phyloP scores from a whole-genome alignment of 1,140 invertebrate genomes.

The Drosophila teissieri region DNA sequence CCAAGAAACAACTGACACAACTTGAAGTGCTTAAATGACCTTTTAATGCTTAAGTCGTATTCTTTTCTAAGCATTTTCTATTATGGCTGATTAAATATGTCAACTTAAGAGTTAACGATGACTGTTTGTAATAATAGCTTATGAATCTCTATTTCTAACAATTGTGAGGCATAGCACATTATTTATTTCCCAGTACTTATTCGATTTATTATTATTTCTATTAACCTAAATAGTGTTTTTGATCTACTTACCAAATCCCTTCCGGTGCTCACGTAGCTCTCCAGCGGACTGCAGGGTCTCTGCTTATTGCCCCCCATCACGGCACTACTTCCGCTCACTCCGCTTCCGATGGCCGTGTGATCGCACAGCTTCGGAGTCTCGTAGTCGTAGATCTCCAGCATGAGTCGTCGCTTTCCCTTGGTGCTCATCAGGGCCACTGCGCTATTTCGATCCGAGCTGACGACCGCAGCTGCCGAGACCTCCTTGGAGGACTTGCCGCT shows the following conservation, averaged over 20 bases:
- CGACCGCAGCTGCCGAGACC: slow-evolving; percentile 54
- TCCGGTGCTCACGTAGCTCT: slow-evolving; percentile 91
- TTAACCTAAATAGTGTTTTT: neutral
- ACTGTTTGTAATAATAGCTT: no score
- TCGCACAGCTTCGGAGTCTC: slow-evolving; percentile 92
- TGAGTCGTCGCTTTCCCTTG: slow-evolving; percentile 78
- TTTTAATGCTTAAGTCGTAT: no score
- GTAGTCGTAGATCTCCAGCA: slow-evolving; percentile 89
- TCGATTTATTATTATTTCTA: no score
- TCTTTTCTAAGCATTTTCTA: no score
- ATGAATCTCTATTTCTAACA: no score
- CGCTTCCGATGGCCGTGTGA: slow-evolving; percentile 90
- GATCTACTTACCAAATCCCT: slow-evolving; percentile 85
- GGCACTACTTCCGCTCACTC: slow-evolving; percentile 86
- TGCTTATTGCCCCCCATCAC: slow-evolving; percentile 85
- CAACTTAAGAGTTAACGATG: no score
- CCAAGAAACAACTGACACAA: no score
- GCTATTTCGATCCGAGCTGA: slow-evolving; percentile 59
- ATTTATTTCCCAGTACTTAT: no score
- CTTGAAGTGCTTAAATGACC: no score
- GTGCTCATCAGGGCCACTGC: slow-evolving; percentile 72
- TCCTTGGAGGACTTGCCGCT: slow-evolving; percentile 49
- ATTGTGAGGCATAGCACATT: no score
- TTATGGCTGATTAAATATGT: no score
- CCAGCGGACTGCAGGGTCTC: slow-evolving; percentile 90